phyloP scores from a whole-genome alignment of 2,113 vertebrate species.

The Eonycteris spelaea region DNA sequence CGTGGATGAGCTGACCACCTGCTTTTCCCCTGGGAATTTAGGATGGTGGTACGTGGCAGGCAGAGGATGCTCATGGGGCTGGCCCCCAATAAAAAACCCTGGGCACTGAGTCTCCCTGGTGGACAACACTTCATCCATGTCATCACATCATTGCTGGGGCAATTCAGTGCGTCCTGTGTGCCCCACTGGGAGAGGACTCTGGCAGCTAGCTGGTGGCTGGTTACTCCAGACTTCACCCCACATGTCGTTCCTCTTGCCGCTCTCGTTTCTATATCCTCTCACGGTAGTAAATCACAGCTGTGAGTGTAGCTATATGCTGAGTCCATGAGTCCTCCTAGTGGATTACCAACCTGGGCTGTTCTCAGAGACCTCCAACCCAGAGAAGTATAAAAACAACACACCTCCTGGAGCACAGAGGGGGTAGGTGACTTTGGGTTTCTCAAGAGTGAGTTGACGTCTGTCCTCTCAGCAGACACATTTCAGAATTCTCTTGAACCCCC shows the following conservation, averaged over 20 bases:
- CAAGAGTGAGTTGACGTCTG: neutral
- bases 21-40: neutral
- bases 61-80: neutral
- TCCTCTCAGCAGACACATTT: neutral
- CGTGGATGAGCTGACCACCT: neutral
- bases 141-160: rapidly evolving
- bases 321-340: neutral
- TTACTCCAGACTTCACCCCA: neutral
- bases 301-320: rapidly evolving
- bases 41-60: neutral
- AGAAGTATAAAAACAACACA: neutral
- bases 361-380: neutral
- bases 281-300: neutral
- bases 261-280: too few relatives aligned
- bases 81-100: too few relatives aligned
- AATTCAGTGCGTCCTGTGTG: rapidly evolving
- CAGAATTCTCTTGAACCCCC: neutral
- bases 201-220: neutral
- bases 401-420: neutral
- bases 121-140: neutral
- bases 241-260: neutral
- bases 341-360: neutral
- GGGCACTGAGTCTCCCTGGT: neutral
- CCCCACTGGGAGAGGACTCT: neutral
- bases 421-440: neutral